phyloP scores from a whole-genome alignment of 2,888 invertebrate species.

The Limenitis camilla region DNA sequence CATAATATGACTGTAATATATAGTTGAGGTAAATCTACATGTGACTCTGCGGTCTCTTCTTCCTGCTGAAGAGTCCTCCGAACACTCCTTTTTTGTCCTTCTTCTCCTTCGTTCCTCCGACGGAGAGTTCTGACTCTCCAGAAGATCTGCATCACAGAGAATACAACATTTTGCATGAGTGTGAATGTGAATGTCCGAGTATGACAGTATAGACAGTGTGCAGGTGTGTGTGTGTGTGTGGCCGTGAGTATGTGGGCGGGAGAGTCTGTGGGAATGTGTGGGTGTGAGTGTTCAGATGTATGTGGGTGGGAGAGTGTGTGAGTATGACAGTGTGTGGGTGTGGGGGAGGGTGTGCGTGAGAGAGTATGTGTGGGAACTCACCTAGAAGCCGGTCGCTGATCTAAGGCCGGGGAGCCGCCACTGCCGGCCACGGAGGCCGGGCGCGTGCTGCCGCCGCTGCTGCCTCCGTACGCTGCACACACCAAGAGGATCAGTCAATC shows the following conservation, averaged over 20 bases:
- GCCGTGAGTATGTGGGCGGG: no score
- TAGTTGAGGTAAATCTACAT: conserved; percentile 42
- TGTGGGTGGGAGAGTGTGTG: no score
- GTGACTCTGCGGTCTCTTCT: conserved; percentile 73
- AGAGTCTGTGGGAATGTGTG: no score
- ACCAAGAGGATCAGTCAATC: background rate
- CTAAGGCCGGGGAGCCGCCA: conserved; percentile 60
- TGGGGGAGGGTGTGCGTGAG: no score
- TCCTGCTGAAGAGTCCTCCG: conserved; percentile 75
- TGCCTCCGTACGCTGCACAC: conserved; percentile 51
- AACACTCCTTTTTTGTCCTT: conserved; percentile 76
- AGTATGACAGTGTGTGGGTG: no score
- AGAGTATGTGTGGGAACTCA: conserved; percentile 19
- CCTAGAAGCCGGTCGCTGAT: conserved; percentile 63
- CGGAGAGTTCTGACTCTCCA: conserved; percentile 66
- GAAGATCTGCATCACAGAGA: conserved; percentile 44
- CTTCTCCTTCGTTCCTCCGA: conserved; percentile 65
- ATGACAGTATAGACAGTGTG: no score
- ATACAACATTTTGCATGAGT: background rate
- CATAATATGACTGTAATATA: conserved; percentile 1
- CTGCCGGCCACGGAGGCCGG: conserved; percentile 63
- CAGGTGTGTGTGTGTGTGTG: no score
- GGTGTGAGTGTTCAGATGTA: background rate
- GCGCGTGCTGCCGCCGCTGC: conserved; percentile 37
- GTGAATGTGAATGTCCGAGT: no score